Conservation (phyloP, 2,113 vertebrate genomes). For the Ptilorrhoa leucosticta region DNA sequence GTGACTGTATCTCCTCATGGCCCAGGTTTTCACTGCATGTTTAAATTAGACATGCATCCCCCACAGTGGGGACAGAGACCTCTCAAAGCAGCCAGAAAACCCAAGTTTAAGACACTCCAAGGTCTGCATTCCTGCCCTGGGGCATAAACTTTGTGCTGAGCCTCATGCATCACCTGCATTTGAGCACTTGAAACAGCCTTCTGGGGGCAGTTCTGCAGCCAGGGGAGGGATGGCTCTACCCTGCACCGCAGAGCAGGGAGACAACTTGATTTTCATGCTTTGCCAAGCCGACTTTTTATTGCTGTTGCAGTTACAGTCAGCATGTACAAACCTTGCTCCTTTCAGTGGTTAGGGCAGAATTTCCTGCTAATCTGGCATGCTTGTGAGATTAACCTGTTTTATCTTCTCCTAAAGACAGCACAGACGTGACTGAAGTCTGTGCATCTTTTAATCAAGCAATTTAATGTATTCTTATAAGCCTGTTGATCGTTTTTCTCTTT, state of each 20-base stretch:
- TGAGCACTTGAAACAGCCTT: background rate
- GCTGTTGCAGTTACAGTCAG: background rate
- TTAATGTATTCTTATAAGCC: background rate
- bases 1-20: background rate
- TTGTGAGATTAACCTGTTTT: background rate
- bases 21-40: background rate
- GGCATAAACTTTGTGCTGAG: background rate
- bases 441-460: background rate
- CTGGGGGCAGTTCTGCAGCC: background rate
- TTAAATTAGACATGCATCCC: background rate
- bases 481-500: background rate
- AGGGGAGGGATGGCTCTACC: background rate
- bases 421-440: background rate
- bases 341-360: background rate
- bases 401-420: background rate
- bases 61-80: background rate
- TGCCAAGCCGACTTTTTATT: background rate
- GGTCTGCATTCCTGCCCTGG: background rate
- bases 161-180: background rate
- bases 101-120: background rate
- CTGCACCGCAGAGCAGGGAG: background rate
- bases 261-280: background rate
- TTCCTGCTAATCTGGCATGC: background rate
- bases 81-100: background rate
- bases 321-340: background rate